phyloP scores from a whole-genome alignment of 2,113 vertebrate species.

The Genyomyrus donnyi region DNA sequence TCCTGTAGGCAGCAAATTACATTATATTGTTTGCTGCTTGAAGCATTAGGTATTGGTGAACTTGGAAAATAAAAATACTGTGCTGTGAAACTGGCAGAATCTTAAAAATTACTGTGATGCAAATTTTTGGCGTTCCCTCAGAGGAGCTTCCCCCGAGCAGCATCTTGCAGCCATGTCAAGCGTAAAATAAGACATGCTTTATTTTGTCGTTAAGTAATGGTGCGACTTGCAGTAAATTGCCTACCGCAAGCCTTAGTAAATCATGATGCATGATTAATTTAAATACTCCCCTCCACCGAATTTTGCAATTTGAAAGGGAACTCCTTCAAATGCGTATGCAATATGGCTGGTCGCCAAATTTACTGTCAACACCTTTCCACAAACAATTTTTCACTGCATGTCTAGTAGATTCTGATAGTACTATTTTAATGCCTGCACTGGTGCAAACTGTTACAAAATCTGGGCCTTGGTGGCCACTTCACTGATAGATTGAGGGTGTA shows the following conservation, averaged over 20 bases:
- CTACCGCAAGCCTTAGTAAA: background rate
- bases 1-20: background rate
- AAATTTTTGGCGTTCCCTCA: background rate
- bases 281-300: background rate
- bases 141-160: background rate
- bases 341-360: background rate
- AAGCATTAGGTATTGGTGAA: background rate
- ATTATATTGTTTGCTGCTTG: background rate
- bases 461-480: background rate
- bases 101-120: background rate
- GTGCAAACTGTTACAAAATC: background rate
- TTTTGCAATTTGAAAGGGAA: background rate
- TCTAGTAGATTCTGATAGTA: background rate
- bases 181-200: background rate
- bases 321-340: background rate
- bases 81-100: background rate
- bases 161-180: background rate
- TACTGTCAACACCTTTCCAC: background rate
- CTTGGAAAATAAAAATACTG: background rate
- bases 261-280: background rate
- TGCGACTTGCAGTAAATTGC: background rate
- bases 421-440: background rate
- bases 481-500: background rate
- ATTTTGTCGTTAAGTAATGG: background rate
- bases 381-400: background rate